Percentiles rank a stretch among this genome's conserved stretches.
phyloP scores from a whole-genome alignment of 2,888 invertebrate species.

The Eumacrocentrus americanus region DNA sequence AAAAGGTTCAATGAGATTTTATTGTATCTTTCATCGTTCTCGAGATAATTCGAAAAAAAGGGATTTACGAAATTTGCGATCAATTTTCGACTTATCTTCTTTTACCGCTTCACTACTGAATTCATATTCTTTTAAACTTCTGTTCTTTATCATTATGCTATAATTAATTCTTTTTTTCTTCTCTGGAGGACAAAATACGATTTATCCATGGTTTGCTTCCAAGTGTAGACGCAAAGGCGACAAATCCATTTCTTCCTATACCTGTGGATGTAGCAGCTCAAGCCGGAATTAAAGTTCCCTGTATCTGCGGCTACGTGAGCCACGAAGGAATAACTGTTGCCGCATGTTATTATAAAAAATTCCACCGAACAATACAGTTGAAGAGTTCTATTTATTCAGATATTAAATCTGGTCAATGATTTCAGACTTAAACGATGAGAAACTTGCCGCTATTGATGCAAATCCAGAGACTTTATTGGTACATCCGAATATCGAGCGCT shows the following conservation, averaged over 20 bases:
- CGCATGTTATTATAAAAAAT: background rate
- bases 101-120: no score
- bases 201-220: slow-evolving; percentile 9
- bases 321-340: slow-evolving; percentile 10
- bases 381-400: background rate
- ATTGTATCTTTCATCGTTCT: no score
- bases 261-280: slow-evolving; percentile 5
- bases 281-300: slow-evolving; percentile 19
- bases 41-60: no score
- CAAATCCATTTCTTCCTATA: slow-evolving; percentile 8
- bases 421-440: background rate
- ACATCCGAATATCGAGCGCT: slow-evolving; percentile 3
- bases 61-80: no score
- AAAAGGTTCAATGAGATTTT: no score
- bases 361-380: no score
- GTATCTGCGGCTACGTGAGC: slow-evolving; percentile 7
- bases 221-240: slow-evolving; percentile 1
- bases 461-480: background rate
- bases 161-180: no score
- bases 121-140: no score
- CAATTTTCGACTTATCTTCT: no score
- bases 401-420: background rate
- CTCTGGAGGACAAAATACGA: slow-evolving; percentile 4
- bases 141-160: no score
- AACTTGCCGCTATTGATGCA: background rate